Conservation (phyloP, 2,888 invertebrate genomes). For the Erebia aethiops region DNA sequence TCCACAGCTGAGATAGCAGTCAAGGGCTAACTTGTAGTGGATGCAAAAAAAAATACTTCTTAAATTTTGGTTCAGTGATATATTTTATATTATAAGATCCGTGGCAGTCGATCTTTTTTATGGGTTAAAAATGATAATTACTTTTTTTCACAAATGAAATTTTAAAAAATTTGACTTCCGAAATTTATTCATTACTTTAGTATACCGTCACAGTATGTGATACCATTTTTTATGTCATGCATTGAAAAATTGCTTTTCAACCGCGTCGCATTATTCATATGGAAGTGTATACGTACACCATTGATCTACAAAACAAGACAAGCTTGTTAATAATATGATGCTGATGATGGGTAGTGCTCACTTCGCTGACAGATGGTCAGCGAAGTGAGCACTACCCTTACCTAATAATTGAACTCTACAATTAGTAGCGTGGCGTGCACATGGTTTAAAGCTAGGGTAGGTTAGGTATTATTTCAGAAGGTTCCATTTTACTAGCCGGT, state of each 20-base stretch:
- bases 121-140: background rate
- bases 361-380: background rate
- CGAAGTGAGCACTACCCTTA: no score
- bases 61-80: no score
- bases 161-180: background rate
- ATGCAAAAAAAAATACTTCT: no score
- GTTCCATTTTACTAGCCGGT: no score
- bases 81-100: no score
- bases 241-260: conserved; percentile 21
- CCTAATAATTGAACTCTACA: background rate
- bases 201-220: background rate
- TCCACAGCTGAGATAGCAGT: no score
- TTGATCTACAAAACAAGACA: background rate
- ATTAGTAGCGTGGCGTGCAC: no score
- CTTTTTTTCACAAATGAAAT: background rate
- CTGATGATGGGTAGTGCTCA: no score
- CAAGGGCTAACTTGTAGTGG: no score
- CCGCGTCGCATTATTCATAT: conserved; percentile 13
- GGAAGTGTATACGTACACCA: background rate
- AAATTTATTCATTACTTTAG: conserved; percentile 6
- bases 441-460: no score
- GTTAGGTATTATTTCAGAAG: no score
- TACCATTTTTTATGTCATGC: conserved; percentile 1
- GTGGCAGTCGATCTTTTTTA: background rate
- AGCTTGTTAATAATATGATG: background rate